Evolutionary conservation across 2,888 invertebrate species (phyloP), one percentile per base, ranked within the genome.

Genomic region (Neoascia interrupta): DNA sequence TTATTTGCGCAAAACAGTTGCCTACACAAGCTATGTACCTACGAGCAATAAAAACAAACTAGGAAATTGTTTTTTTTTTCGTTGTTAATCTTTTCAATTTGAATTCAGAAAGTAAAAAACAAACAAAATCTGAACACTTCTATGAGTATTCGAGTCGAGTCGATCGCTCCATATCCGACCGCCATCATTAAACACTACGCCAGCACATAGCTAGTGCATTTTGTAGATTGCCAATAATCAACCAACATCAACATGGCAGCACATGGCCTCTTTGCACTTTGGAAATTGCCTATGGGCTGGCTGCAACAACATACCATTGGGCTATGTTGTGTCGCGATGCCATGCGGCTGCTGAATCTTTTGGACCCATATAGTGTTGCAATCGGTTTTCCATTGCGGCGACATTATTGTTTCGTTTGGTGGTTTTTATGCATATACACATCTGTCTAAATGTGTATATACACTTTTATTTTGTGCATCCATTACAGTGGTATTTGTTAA

Each of bases 401-500:
- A 72, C 72, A 79, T 79, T 72, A 79, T 79, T 79, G 76, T 79
- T 79, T 72, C 72, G 72, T 72, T 79, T 79, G 54, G 76, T 39
- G 76, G 76, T 72, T 72, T 26, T 47, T 41, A 70, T 64, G 56
- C 64, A 58, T 16, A 39, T 23, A 15, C 37, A 28, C 15, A 43
- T 41, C 4, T 31, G 8, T 31, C 41, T 23, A 51, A 2, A 41
- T 21, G 18, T 56, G 18, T 16, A 53, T 54, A 23, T 16, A 6
- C 41, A 63, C 54, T 68, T 69, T 60, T 68, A 74, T 68, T 54
- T 75, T 75, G 61, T 70, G 64, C 76, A 61, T 72, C 53, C 49
- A 66, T 79, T 72, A 79, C 54, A 79, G 72, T 79, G 72, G 76
- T 72, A 72, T 79, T 79, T 72, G 72, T 79, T 79, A 79, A 79